Percentiles rank a stretch among this genome's conserved stretches.
Evolutionary conservation across 1,140 invertebrate species (phyloP).

Genomic region (Centruroides vittatus): DNA sequence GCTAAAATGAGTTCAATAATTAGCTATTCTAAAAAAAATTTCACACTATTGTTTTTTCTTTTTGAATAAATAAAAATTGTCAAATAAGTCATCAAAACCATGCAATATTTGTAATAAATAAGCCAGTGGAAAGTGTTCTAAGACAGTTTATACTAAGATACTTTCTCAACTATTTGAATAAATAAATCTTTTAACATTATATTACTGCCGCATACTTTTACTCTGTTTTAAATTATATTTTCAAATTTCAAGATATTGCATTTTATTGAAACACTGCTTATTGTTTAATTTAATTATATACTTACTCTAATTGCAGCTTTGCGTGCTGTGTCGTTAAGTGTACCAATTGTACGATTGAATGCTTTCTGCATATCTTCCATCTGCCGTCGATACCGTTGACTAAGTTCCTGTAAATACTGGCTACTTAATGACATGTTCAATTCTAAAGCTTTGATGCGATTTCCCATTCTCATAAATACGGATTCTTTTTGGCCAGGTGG

Average conservation of each 20-base stretch:
- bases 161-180: too few species aligned
- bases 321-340: slow-evolving; percentile 54
- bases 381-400: slow-evolving; percentile 85
- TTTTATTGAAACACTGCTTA: slow-evolving; percentile 41
- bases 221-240: not conserved
- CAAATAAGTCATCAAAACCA: too few species aligned
- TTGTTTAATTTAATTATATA: slow-evolving; percentile 31
- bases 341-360: slow-evolving; percentile 60
- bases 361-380: slow-evolving; percentile 84
- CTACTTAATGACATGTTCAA: slow-evolving; percentile 90
- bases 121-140: too few species aligned
- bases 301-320: slow-evolving; percentile 49
- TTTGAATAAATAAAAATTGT: too few species aligned
- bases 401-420: slow-evolving; percentile 89
- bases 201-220: not conserved
- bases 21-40: too few species aligned
- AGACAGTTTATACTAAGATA: too few species aligned
- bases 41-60: too few species aligned
- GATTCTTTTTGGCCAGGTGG: slow-evolving; percentile 69
- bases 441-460: slow-evolving; percentile 89
- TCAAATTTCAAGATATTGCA: not conserved
- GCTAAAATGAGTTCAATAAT: too few species aligned
- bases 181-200: too few species aligned
- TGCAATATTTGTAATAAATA: too few species aligned
- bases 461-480: slow-evolving; percentile 84